Evolutionary conservation across 2,888 invertebrate genomes (phyloP), one percentile per base, ranked within the genome.

Genomic region (Ethmia dodecea): DNA sequence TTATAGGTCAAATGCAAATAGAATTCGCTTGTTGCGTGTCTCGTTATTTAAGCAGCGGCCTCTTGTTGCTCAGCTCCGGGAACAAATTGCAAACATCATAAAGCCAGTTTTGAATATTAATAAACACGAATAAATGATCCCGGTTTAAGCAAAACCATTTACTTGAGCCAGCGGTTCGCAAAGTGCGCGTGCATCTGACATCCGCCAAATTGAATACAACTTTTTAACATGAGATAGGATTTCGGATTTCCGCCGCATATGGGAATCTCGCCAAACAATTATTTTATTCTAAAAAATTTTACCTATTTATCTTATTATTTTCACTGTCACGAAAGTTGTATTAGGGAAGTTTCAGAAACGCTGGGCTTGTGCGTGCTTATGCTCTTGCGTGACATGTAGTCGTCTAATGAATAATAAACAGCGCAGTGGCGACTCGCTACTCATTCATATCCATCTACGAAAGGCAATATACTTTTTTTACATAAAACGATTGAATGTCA

Each of bases 371-470:
- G 79, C 80, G 81, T 79, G 80, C 75, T 61, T 60, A 55, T 56
- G 63, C 64, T 66, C 61, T 80, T 72, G 81, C 83, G 81, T 83
- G 83, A 79, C 77, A 70, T 70, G 74, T 70, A 67, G 64, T 69
- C 79, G 72, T 75, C 78, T 80, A 77, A 81, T 81, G 81, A 81
- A 81, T 81, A 83, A 83, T 81, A 79, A 83, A 79, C 80, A 78
- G 77, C 65, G 60, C 67, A 55, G 67, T 69, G 75, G 75, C 69
- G 73, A 76, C 68, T 74, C 65, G 70, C 73, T 70, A 69, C 77
- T 80, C 81, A 78, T 78, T 81, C 81, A 77, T 77, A 79, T 68
- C 77, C 75, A 77, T 78, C 72, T 70, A 75, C 72, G 66, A 64
- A 71, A 76, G 60, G 66, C 68, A 68, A 74, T 80, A 75, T 69